phyloP scores from a whole-genome alignment of 2,797 vertebrate species.

The Darevskia nairensis region DNA sequence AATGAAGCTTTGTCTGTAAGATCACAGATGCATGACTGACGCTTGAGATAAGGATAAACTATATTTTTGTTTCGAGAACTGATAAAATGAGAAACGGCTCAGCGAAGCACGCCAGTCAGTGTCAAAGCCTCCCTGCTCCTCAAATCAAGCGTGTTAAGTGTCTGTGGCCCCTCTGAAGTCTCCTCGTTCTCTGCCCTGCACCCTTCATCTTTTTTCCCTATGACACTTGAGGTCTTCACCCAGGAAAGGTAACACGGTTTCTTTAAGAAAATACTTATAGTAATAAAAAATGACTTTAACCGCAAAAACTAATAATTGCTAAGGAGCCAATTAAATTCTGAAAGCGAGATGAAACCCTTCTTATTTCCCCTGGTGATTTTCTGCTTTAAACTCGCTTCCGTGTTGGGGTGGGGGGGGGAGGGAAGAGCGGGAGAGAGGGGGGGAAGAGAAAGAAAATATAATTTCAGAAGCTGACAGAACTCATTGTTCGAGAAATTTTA shows the following conservation, averaged over 20 bases:
- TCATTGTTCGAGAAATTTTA: constrained; percentile 99
- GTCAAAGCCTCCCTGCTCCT: constrained; percentile 73
- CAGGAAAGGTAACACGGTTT: constrained; percentile 84
- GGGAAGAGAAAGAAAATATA: constrained; percentile 97
- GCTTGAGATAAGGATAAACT: neutral
- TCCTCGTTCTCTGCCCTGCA: constrained; percentile 56
- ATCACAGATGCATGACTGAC: constrained; percentile 22
- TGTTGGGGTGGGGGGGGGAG: constrained; percentile 71
- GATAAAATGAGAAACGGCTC: neutral
- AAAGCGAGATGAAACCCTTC: constrained; percentile 99
- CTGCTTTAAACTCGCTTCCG: constrained; percentile 99
- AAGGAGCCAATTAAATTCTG: constrained; percentile 99
- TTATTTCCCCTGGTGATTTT: constrained; percentile 99
- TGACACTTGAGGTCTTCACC: constrained; percentile 78
- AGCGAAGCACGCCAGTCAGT: constrained; percentile 60
- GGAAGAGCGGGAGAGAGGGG: constrained; percentile 37
- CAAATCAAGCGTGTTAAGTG: constrained; percentile 74
- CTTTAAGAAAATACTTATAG: constrained; percentile 99
- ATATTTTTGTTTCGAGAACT: constrained; percentile 22
- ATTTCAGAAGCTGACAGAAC: constrained; percentile 99
- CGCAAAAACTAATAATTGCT: constrained; percentile 99
- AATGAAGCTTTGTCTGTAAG: neutral
- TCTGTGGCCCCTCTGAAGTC: constrained; percentile 72
- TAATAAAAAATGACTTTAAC: constrained; percentile 98
- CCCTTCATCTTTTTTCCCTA: constrained; percentile 69